Percentiles rank a stretch among this genome's conserved stretches.
These are phyloP conservation scores for Scatophagus argus DNA, from an alignment of 2,113 vertebrate species.

Conservation along the genomic window DNA sequence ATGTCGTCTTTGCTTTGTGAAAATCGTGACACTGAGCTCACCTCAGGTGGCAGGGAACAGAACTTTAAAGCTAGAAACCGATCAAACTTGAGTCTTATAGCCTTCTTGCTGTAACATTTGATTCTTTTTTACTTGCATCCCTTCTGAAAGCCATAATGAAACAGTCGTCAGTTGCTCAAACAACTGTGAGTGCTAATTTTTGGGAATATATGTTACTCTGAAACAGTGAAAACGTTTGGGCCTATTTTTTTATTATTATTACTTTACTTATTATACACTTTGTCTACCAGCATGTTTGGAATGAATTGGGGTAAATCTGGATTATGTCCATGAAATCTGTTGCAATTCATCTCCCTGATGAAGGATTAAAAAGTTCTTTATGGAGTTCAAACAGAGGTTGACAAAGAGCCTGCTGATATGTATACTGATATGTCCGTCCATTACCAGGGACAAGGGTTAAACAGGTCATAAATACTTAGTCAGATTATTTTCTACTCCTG, in stretches of 20 bases:
- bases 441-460: conserved; percentile 26
- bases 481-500: not conserved
- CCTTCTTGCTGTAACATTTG: not conserved
- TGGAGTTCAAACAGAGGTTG: conserved; percentile 19
- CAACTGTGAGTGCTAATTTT: not conserved
- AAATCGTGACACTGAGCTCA: not conserved
- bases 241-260: conserved; percentile 18
- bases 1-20: conserved; percentile 9
- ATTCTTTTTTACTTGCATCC: conserved; percentile 9
- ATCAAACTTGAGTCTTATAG: not conserved
- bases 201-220: conserved; percentile 44
- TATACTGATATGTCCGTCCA: conserved; percentile 4
- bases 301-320: conserved; percentile 57
- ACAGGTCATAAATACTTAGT: not conserved
- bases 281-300: conserved; percentile 19
- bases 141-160: conserved; percentile 49
- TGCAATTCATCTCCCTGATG: conserved; percentile 36
- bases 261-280: too few relatives aligned
- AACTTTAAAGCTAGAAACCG: not conserved
- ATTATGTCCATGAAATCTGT: conserved; percentile 66
- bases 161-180: not conserved
- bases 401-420: conserved; percentile 24
- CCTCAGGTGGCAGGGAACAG: conserved; percentile 4
- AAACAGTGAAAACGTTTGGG: conserved; percentile 25
- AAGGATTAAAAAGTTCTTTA: conserved; percentile 47